Evolutionary conservation across 2,888 invertebrate species (phyloP).

Genomic region (Dasypolia templi): DNA sequence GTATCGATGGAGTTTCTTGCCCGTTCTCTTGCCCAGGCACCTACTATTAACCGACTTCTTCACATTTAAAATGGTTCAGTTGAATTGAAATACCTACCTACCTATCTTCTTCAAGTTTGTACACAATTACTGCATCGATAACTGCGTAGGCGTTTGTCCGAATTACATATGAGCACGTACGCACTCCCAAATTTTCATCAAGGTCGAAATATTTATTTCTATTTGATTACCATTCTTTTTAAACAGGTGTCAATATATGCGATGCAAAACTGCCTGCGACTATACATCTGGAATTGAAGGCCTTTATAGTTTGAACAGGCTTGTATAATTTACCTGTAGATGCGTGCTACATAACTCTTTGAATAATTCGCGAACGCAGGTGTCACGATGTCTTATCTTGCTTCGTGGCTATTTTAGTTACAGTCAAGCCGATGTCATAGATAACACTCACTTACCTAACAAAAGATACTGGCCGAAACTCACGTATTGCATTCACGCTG

Average conservation of each 20-base stretch:
- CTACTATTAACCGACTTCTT: too few relatives aligned
- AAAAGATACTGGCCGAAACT: constrained; percentile 44
- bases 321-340: constrained; percentile 42
- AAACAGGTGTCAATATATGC: constrained; percentile 59
- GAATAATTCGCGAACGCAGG: constrained; percentile 67
- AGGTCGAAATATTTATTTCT: constrained; percentile 47
- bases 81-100: too few relatives aligned
- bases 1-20: neutral
- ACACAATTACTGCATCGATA: constrained; percentile 19
- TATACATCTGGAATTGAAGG: constrained; percentile 49
- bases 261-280: constrained; percentile 31
- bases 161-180: constrained; percentile 29
- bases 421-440: constrained; percentile 56
- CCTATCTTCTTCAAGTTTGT: neutral
- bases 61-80: too few relatives aligned
- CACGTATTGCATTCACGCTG: constrained; percentile 40
- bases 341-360: constrained; percentile 46
- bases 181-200: constrained; percentile 49
- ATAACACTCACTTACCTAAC: constrained; percentile 66
- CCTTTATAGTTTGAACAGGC: constrained; percentile 54
- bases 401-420: constrained; percentile 71
- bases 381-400: constrained; percentile 70
- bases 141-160: constrained; percentile 19
- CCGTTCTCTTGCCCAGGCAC: neutral
- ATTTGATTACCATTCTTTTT: constrained; percentile 41